Conservation (phyloP, 2,888 invertebrate genomes). For the Ochropleura leucogaster region DNA sequence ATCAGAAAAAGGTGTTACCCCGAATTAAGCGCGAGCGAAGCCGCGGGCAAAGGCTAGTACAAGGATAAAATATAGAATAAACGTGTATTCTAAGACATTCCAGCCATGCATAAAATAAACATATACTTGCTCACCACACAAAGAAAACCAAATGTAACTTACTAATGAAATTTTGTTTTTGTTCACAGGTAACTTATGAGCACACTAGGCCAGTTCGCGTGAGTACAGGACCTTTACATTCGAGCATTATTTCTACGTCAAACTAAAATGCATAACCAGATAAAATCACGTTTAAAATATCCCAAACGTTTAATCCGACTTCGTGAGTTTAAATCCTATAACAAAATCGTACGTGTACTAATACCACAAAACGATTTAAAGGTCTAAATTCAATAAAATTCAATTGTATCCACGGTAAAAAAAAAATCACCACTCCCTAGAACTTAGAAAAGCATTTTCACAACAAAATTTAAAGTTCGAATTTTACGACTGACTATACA, state of each 20-base stretch:
- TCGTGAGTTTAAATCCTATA: not conserved
- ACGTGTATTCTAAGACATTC: not conserved
- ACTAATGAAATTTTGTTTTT: conserved; percentile 37
- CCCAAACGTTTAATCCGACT: not conserved
- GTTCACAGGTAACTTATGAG: conserved; percentile 51
- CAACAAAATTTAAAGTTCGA: conserved; percentile 67
- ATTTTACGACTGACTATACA: conserved; percentile 79
- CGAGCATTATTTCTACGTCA: not conserved
- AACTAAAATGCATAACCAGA: not conserved
- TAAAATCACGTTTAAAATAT: conserved; percentile 3
- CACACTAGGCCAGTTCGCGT: conserved; percentile 19
- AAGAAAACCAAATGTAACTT: not conserved
- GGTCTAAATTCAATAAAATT: conserved; percentile 48
- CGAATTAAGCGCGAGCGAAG: too few species aligned
- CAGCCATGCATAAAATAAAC: not conserved
- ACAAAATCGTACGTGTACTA: conserved; percentile 6
- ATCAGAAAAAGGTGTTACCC: too few species aligned
- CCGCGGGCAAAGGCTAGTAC: too few species aligned
- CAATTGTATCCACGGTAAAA: conserved; percentile 42
- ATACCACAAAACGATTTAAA: conserved; percentile 21
- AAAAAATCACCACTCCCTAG: conserved; percentile 42
- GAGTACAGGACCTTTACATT: conserved; percentile 23
- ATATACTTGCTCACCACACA: not conserved
- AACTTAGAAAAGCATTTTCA: conserved; percentile 63
- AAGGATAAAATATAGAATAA: too few species aligned